Evolutionary conservation across 2,888 invertebrate species (phyloP).

Genomic region (Pristionchus mayeri): DNA sequence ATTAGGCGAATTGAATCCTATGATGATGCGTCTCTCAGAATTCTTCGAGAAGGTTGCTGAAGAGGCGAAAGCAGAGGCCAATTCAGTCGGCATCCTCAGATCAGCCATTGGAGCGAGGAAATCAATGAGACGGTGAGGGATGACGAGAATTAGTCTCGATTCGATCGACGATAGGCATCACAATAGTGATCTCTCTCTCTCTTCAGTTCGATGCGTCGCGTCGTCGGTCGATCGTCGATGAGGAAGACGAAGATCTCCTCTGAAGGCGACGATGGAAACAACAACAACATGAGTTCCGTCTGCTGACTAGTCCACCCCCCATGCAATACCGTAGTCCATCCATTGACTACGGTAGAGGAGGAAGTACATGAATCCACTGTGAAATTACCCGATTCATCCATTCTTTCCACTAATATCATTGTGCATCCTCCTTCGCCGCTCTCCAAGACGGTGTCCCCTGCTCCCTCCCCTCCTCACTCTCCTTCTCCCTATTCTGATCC

Average conservation of each 20-base stretch:
- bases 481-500: neutral
- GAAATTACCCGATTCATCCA: neutral
- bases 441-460: neutral
- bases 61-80: conserved; percentile 78
- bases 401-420: neutral
- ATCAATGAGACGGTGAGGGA: conserved; percentile 43
- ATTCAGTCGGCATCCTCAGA: conserved; percentile 56
- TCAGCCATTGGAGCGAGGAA: conserved; percentile 48
- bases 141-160: neutral
- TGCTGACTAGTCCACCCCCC: conserved; percentile 37
- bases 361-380: neutral
- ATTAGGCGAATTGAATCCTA: neutral
- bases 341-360: neutral
- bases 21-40: conserved; percentile 67
- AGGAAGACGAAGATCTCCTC: neutral
- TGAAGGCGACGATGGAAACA: conserved; percentile 33
- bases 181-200: neutral
- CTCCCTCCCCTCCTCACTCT: neutral
- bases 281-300: conserved; percentile 45
- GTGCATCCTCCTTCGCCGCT: neutral
- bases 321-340: neutral
- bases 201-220: conserved; percentile 41
- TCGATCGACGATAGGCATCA: neutral
- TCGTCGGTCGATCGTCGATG: conserved; percentile 30
- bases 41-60: conserved; percentile 79